Conservation (phyloP, 1,140 invertebrate genomes). For the Macrosteles quadrilineatus region DNA sequence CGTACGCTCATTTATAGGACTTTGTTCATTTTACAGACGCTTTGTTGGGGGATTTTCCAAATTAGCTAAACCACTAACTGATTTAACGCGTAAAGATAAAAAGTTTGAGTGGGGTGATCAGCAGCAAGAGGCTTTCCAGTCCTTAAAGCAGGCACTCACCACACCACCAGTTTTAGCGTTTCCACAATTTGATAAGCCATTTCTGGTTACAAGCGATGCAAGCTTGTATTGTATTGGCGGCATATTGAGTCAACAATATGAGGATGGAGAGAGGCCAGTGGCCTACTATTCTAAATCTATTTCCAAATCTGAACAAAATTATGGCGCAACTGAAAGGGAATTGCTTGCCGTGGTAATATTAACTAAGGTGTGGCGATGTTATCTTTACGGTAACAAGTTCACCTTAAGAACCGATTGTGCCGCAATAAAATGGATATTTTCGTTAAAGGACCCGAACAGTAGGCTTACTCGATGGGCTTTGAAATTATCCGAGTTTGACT, state of each 20-base stretch:
- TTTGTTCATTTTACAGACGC: not conserved
- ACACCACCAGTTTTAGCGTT: not conserved
- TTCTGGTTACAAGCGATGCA: not conserved
- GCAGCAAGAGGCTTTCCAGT: not conserved
- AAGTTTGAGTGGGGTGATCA: not conserved
- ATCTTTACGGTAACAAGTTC: not conserved
- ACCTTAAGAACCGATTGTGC: not conserved
- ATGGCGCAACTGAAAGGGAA: not conserved
- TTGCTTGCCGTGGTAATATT: slow-evolving; percentile 6
- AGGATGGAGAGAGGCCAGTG: not conserved
- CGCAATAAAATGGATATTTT: no score
- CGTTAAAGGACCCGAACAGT: no score
- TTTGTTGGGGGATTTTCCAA: not conserved
- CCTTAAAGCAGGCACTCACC: not conserved
- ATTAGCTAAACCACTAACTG: not conserved
- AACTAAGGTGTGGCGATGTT: not conserved
- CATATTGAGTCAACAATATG: not conserved
- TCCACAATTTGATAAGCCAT: not conserved
- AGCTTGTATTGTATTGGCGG: slow-evolving; percentile 3
- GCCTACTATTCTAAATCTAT: slow-evolving; percentile 3
- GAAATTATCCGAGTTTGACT: not conserved
- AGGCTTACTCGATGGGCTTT: no score
- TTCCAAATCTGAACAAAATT: not conserved
- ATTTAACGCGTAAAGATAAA: not conserved
- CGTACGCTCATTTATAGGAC: no score